Percentiles rank a stretch among this genome's conserved stretches.
These are phyloP conservation scores for Oreochromis niloticus DNA, from an alignment of 2,113 vertebrate genomes.

Conservation along the genomic window DNA sequence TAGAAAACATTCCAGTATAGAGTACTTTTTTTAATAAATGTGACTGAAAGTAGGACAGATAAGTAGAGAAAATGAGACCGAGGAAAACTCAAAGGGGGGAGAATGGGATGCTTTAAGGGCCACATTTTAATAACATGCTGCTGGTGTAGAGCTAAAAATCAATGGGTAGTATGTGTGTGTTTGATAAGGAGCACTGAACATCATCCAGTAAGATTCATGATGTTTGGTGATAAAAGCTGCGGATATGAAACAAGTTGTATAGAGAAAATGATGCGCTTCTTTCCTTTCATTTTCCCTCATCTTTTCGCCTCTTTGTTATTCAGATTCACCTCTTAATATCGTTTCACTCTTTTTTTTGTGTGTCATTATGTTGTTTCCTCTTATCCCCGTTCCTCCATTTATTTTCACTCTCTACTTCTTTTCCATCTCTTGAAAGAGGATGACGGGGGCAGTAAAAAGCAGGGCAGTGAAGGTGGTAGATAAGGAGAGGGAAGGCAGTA, in stretches of 20 bases:
- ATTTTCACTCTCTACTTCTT: background rate
- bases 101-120: background rate
- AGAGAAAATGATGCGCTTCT: background rate
- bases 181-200: background rate
- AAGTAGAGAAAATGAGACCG: background rate
- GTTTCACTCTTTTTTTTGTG: background rate
- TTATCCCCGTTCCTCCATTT: background rate
- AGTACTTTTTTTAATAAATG: slow-evolving; percentile 6
- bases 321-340: background rate
- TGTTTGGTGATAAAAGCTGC: background rate
- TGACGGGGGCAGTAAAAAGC: background rate
- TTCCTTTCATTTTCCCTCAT: background rate
- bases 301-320: background rate
- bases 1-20: background rate
- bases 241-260: background rate
- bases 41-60: slow-evolving; percentile 36
- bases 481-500: slow-evolving; percentile 12
- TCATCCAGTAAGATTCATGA: background rate
- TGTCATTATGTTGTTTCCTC: background rate
- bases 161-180: background rate
- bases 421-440: background rate
- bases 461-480: slow-evolving; percentile 23
- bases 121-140: slow-evolving; percentile 5
- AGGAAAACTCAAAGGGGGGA: background rate
- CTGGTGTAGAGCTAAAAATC: background rate